Base-by-base conservation (phyloP, 2,888 invertebrate species). In the Tetramorium bicarinatum region DNA sequence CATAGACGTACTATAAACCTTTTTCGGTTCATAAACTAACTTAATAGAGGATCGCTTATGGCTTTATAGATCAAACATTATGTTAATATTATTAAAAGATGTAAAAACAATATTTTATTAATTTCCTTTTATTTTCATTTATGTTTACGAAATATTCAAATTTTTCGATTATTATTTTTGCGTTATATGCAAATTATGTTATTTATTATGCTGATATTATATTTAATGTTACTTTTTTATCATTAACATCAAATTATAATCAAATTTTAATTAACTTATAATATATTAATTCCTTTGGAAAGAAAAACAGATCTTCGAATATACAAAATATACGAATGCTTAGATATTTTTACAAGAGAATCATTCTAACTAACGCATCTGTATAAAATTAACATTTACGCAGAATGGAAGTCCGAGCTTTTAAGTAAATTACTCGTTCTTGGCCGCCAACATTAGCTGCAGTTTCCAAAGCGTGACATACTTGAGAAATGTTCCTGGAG, bases 401-500 rank as follows among this genome's bases (percentile, higher is more conserved):
- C 21, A 67, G 44, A 52, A 64, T n/a, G 6, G 18, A 29, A 25
- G 29, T 61, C n/a, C 44, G 61, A 52, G 54, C 75, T 84, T 83
- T 84, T 75, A 84, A 84, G 44, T 21, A 49, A 84, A 84, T 75
- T 84, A 75, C 21, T 52, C 11, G 59, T 21, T 38, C 29, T 71
- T 18, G 47, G 25, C n/a, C 34, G 21, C 8, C 44, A 67, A 59
- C 69, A 44, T 79, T 62, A 52, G 52, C 9, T 54, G 61, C 62
- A 71, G 41, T 61, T 67, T 47, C 61, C 47, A 67, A 79, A 67
- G 41, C 29, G 52, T 71, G 61, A 71, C 62, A 54, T 62, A 67
- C 49, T 83, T 79, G 49, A 47, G 49, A 61, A 83, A 82, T 59
- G 47, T 54, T 66, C 11, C 29, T 56, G 44, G 54, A 79, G 47